Evolutionary conservation across 2,888 invertebrate species (phyloP).

Genomic region (Dexiosoma caninum): DNA sequence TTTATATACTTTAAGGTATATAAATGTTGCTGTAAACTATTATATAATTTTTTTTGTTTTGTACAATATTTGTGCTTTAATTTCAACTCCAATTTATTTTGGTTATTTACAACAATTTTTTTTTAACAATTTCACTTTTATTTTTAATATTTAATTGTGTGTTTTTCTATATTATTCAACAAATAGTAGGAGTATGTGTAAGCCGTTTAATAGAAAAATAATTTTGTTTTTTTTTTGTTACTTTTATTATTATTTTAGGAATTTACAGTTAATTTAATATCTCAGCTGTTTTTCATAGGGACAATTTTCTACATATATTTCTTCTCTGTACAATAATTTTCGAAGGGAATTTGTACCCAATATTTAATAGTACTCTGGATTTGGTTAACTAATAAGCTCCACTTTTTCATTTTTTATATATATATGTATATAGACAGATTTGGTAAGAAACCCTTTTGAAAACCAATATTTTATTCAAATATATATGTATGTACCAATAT

Average conservation of each 20-base stretch:
- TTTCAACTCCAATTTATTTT: conserved; percentile 59
- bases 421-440: conserved; percentile 22
- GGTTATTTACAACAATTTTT: conserved; percentile 41
- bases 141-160: background rate
- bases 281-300: conserved; percentile 61
- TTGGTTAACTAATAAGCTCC: conserved; percentile 56
- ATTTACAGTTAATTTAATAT: conserved; percentile 59
- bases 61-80: conserved; percentile 62
- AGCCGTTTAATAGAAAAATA: conserved; percentile 57
- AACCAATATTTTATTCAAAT: conserved; percentile 45
- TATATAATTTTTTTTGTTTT: conserved; percentile 1
- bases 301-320: conserved; percentile 51
- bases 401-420: too few species aligned
- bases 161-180: too few species aligned
- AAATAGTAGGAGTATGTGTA: conserved; percentile 41
- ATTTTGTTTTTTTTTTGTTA: too few species aligned
- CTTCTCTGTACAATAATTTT: conserved; percentile 24
- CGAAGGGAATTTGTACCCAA: conserved; percentile 53
- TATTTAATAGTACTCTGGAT: conserved; percentile 53
- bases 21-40: background rate
- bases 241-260: conserved; percentile 48
- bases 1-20: background rate
- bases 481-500: background rate
- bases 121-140: too few species aligned
- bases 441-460: conserved; percentile 57